Conservation (phyloP, 2,888 invertebrate genomes). For the Thereva unica region DNA sequence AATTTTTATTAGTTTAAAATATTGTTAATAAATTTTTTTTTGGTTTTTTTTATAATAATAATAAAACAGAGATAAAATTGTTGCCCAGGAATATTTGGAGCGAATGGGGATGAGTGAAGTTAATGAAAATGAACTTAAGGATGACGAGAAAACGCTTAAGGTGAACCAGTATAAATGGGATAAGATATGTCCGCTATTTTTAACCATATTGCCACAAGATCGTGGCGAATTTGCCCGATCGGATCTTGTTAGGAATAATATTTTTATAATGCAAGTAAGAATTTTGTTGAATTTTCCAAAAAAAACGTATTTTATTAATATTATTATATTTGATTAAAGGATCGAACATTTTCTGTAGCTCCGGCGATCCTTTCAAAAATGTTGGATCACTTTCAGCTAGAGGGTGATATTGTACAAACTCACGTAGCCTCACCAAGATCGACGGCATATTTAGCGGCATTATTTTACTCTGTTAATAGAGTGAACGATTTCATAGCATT, state of each 20-base stretch:
- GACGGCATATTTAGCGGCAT: constrained; percentile 76
- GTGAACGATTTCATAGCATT: constrained; percentile 66
- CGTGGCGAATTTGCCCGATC: constrained; percentile 63
- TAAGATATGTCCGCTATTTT: constrained; percentile 61
- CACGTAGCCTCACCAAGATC: constrained; percentile 79
- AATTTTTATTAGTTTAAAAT: background rate
- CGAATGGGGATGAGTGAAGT: constrained; percentile 43
- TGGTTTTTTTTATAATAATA: background rate
- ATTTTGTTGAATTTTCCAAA: background rate
- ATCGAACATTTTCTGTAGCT: constrained; percentile 78
- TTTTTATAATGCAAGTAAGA: constrained; percentile 64
- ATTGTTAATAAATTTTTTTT: background rate
- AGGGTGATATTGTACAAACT: constrained; percentile 77
- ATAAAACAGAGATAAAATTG: constrained; percentile 45
- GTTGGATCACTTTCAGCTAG: constrained; percentile 64
- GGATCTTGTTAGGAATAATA: constrained; percentile 61
- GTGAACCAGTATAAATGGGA: constrained; percentile 55
- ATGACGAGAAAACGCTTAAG: constrained; percentile 44
- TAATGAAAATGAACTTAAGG: constrained; percentile 41
- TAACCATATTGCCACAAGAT: constrained; percentile 62
- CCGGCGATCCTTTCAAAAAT: constrained; percentile 75
- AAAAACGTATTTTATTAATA: background rate
- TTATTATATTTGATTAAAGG: constrained; percentile 59
- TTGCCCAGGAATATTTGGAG: constrained; percentile 31
- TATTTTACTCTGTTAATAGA: constrained; percentile 64